Evolutionary conservation across 2,113 vertebrate species (phyloP).

Genomic region (Corvus hawaiiensis): DNA sequence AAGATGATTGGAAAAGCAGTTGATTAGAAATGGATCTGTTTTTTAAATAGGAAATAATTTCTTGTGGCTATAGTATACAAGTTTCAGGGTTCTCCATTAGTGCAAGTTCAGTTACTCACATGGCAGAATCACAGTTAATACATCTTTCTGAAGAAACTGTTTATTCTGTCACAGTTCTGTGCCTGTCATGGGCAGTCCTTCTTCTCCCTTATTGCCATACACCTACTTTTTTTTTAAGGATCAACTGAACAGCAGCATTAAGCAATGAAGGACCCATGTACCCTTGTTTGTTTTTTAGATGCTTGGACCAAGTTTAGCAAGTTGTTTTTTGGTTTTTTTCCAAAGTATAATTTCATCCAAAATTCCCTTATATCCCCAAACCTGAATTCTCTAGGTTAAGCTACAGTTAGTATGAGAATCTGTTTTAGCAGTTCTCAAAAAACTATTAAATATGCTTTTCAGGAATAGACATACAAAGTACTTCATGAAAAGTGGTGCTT

Average conservation of each 20-base stretch:
- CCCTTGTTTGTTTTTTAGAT: background rate
- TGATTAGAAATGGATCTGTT: slow-evolving; percentile 48
- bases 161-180: slow-evolving; percentile 37
- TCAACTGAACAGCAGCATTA: background rate
- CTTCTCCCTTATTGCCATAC: slow-evolving; percentile 19
- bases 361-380: background rate
- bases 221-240: background rate
- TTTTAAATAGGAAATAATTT: slow-evolving; percentile 23
- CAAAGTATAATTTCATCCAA: background rate
- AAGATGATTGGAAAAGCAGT: slow-evolving; percentile 57
- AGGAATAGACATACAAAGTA: background rate
- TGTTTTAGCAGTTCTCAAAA: slow-evolving; percentile 42
- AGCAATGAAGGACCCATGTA: background rate
- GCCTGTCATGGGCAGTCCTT: slow-evolving; percentile 14
- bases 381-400: slow-evolving; percentile 32
- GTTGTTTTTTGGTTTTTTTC: background rate
- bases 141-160: background rate
- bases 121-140: slow-evolving; percentile 33
- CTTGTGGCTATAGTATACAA: slow-evolving; percentile 10
- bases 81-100: slow-evolving; percentile 28
- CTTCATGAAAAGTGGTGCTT: slow-evolving; percentile 13
- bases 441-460: background rate
- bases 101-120: slow-evolving; percentile 47
- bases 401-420: background rate
- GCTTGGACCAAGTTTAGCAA: slow-evolving; percentile 71